phyloP scores from a whole-genome alignment of 2,797 vertebrate species.

The Cercopithecus mitis region DNA sequence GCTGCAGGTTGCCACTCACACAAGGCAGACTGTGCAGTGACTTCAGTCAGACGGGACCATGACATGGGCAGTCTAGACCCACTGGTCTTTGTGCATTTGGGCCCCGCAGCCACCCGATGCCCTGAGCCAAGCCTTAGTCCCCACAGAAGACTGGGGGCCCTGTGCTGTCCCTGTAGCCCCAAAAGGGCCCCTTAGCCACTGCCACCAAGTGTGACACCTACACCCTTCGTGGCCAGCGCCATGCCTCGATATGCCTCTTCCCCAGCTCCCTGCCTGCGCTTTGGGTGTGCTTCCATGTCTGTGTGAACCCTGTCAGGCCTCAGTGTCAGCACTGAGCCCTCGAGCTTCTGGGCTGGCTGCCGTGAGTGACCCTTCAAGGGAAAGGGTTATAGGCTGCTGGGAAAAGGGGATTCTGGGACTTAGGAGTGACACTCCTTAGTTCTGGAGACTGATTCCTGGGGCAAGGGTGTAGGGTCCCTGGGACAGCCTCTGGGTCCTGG shows the following conservation, averaged over 20 bases:
- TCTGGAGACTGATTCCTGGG: neutral
- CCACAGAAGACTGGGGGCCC: conserved; percentile 57
- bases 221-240: conserved; percentile 81
- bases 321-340: conserved; percentile 75
- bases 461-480: neutral
- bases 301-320: conserved; percentile 79
- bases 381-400: neutral
- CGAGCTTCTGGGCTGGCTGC: conserved; percentile 71
- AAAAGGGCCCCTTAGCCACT: conserved; percentile 79
- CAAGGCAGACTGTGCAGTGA: conserved; percentile 84
- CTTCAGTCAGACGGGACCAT: conserved; percentile 79
- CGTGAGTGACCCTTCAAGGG: neutral
- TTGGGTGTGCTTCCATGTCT: conserved; percentile 79
- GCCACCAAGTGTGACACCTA: conserved; percentile 78
- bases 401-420: neutral
- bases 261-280: conserved; percentile 72
- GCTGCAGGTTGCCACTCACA: conserved; percentile 64
- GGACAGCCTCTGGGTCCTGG: neutral
- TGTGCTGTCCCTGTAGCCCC: conserved; percentile 76
- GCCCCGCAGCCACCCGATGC: neutral
- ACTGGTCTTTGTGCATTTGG: conserved; percentile 50
- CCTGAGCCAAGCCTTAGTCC: conserved; percentile 68
- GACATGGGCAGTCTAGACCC: conserved; percentile 63
- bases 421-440: neutral
- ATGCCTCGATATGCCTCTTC: conserved; percentile 82